Evolutionary conservation across 2,113 vertebrate genomes (phyloP).

Genomic region (Eolophus roseicapilla): DNA sequence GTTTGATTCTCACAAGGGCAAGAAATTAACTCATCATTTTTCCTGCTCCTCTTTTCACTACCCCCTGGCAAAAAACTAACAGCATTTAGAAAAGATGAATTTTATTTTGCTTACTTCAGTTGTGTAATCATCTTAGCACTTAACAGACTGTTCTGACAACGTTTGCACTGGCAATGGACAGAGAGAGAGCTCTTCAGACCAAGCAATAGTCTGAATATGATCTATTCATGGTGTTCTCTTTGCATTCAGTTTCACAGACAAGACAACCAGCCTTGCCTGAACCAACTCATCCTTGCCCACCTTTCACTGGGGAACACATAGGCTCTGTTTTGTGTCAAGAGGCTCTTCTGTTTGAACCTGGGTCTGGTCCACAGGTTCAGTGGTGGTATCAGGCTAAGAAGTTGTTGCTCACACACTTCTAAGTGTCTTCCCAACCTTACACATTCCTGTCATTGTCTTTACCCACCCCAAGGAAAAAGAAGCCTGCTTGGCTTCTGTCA

Average conservation of each 20-base stretch:
- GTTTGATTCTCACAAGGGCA: not conserved
- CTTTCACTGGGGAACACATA: not conserved
- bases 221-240: not conserved
- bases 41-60: not conserved
- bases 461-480: not conserved
- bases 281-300: not conserved
- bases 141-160: not conserved
- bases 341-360: not conserved
- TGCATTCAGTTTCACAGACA: not conserved
- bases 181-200: not conserved
- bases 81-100: not conserved
- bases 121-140: not conserved
- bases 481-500: not conserved
- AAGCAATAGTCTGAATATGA: not conserved
- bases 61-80: not conserved
- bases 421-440: not conserved
- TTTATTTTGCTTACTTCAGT: not conserved
- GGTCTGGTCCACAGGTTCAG: not conserved
- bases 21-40: not conserved
- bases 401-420: not conserved
- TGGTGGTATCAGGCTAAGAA: not conserved
- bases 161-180: not conserved
- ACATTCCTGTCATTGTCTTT: not conserved
- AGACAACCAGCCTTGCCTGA: not conserved
- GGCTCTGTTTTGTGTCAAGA: not conserved